Evolutionary conservation across 1,140 invertebrate genomes (phyloP).

Genomic region (Scaptomyza hsui): DNA sequence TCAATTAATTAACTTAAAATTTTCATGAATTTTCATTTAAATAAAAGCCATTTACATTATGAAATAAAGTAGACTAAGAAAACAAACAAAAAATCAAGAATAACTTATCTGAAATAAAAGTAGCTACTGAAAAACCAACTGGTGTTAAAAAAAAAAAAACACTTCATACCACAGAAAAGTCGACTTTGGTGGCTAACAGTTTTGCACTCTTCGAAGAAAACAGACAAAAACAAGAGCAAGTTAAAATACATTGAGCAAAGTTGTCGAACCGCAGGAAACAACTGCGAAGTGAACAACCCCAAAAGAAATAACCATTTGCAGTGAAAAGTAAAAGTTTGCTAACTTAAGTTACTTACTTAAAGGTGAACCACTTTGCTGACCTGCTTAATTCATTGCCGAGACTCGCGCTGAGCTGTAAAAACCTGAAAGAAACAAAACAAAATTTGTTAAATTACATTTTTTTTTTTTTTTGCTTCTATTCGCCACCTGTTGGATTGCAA

Average conservation of each 20-base stretch:
- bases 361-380: constrained; percentile 17
- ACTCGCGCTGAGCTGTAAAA: constrained; percentile 11
- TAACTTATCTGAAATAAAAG: too few species aligned
- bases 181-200: constrained; percentile 4
- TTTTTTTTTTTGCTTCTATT: not conserved
- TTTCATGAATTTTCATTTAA: too few species aligned
- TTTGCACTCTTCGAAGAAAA: constrained; percentile 10
- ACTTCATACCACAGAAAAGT: constrained; percentile 10
- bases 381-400: constrained; percentile 36
- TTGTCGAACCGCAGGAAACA: constrained; percentile 20
- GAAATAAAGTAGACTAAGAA: too few species aligned
- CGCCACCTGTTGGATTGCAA: constrained; percentile 58
- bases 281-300: constrained; percentile 24
- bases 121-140: too few species aligned
- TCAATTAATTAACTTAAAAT: too few species aligned
- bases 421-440: constrained; percentile 32
- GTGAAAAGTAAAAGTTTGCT: constrained; percentile 58
- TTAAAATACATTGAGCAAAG: constrained; percentile 14
- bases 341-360: constrained; percentile 61
- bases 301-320: constrained; percentile 15
- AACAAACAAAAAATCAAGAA: too few species aligned
- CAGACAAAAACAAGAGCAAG: not conserved
- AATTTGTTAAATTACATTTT: constrained; percentile 5
- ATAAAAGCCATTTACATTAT: too few species aligned
- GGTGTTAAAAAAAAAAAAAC: constrained; percentile 2